These are phyloP conservation scores for Sinodicranocentrus sp. DNA, from an alignment of 2,888 invertebrate genomes.

Conservation along the genomic window DNA sequence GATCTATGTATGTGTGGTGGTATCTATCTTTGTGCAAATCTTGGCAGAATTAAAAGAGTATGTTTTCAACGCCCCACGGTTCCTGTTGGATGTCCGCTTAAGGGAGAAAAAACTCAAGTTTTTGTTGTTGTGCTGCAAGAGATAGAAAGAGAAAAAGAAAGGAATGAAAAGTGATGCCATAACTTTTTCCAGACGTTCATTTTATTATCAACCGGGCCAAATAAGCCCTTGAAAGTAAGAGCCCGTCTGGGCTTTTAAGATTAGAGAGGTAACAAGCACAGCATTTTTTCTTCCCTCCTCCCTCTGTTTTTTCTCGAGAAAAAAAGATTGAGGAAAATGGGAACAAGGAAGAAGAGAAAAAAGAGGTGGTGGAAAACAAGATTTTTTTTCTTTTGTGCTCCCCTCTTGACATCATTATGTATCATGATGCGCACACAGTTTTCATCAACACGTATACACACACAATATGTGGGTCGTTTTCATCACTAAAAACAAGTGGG, in stretches of 20 bases:
- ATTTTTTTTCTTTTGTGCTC: constrained; percentile 29
- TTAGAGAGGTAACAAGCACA: constrained; percentile 53
- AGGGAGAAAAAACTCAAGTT: neutral
- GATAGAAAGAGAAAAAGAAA: constrained; percentile 21
- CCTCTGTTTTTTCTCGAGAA: no score
- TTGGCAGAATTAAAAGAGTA: no score
- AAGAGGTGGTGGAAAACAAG: neutral
- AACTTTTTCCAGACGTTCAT: constrained; percentile 63
- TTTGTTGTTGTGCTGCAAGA: neutral
- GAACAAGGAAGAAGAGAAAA: no score
- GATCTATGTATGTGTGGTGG: no score
- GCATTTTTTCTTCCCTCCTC: constrained; percentile 15
- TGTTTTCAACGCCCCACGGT: neutral
- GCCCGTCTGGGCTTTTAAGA: constrained; percentile 62
- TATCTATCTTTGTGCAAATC: no score
- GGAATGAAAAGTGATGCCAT: constrained; percentile 67
- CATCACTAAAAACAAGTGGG: neutral
- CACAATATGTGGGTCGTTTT: constrained; percentile 43
- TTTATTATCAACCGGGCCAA: constrained; percentile 61
- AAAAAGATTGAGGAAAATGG: constrained; percentile 48
- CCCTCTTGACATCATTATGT: constrained; percentile 59
- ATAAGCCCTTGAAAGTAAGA: constrained; percentile 59
- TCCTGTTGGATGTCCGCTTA: neutral
- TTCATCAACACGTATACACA: constrained; percentile 49
- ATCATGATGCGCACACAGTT: constrained; percentile 36